These are phyloP conservation scores for Myotis myotis DNA, from an alignment of 2,797 vertebrate genomes.

Conservation along the genomic window DNA sequence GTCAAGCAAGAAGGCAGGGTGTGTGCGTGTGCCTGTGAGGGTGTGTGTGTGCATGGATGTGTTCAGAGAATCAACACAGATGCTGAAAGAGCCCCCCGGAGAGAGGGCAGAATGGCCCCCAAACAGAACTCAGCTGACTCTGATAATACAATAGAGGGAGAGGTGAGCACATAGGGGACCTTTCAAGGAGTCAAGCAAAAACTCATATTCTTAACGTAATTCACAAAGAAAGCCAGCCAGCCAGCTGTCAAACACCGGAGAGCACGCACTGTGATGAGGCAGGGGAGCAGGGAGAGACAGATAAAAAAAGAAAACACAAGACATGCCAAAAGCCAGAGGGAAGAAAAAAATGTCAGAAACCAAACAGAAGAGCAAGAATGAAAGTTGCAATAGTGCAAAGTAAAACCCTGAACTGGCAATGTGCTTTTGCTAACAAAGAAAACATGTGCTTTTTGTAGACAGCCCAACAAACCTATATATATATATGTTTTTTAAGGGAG, in stretches of 20 bases:
- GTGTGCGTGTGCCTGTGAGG: background rate
- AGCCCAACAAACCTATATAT: background rate
- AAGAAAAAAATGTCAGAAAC: constrained; percentile 54
- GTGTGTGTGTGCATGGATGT: background rate
- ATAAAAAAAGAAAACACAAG: constrained; percentile 43
- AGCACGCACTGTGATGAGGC: background rate
- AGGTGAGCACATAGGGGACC: background rate
- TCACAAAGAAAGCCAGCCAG: background rate
- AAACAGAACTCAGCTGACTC: background rate
- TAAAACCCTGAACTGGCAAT: background rate
- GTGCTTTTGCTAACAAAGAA: constrained; percentile 61
- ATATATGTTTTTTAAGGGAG: background rate
- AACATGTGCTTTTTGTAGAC: background rate
- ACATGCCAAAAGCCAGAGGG: constrained; percentile 40
- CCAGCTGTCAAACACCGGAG: background rate
- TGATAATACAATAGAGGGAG: background rate
- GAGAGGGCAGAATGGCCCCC: constrained; percentile 20
- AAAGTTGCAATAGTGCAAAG: constrained; percentile 19
- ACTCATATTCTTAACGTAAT: background rate
- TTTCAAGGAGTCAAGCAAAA: background rate
- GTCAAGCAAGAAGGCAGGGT: background rate
- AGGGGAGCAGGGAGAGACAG: background rate
- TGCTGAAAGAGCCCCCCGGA: background rate
- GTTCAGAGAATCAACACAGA: constrained; percentile 17
- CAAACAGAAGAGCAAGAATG: background rate